Percentiles rank a stretch among this genome's conserved stretches.
Conservation (phyloP, 1,140 invertebrate species). For the Rhopalosiphum padi region DNA sequence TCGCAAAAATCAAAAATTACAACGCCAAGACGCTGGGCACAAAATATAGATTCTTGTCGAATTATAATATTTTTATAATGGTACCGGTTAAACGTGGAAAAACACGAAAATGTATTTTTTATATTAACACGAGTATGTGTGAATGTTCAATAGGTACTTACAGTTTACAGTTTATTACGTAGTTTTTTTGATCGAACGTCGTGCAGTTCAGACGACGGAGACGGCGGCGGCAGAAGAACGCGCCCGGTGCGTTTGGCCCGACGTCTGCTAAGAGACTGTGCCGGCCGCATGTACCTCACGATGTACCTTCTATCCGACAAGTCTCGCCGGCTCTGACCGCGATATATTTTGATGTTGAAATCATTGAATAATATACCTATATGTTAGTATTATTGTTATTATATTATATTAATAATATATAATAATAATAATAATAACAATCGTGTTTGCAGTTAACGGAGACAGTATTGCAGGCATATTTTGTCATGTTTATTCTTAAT, state of each 20-base stretch:
- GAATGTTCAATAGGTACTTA: slow-evolving; percentile 2
- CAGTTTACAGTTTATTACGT: not conserved
- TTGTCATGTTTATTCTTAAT: not conserved
- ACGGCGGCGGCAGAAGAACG: not conserved
- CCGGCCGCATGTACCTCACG: not conserved
- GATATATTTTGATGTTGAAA: not conserved
- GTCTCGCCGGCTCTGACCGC: not conserved
- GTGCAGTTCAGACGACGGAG: not conserved
- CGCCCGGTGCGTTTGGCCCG: slow-evolving; percentile 8
- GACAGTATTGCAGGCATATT: not conserved
- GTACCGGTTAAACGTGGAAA: not conserved
- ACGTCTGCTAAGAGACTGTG: slow-evolving; percentile 30
- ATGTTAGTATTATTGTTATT: not conserved
- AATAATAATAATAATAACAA: not conserved
- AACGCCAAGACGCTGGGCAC: not conserved
- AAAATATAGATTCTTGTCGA: not conserved
- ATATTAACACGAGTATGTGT: not conserved
- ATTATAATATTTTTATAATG: not conserved
- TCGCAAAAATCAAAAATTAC: not conserved
- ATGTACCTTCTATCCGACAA: not conserved
- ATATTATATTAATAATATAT: no score
- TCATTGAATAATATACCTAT: not conserved
- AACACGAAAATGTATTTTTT: not conserved
- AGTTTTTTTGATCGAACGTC: not conserved
- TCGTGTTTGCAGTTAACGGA: not conserved